phyloP scores from a whole-genome alignment of 2,888 invertebrate species.

The Cataglyphis altisquamis region DNA sequence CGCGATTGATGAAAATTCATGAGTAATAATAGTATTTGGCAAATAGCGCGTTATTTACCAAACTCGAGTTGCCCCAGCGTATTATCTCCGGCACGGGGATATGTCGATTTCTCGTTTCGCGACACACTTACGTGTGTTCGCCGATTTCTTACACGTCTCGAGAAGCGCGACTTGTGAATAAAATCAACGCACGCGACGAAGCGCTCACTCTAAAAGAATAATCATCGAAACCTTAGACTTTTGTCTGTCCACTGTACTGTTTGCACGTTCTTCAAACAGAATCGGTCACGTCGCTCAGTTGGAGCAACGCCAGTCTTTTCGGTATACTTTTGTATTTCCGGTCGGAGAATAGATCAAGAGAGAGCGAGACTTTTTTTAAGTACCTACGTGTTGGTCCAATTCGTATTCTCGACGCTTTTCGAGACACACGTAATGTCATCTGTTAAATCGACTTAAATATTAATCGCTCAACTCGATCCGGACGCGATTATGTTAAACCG shows the following conservation, averaged over 20 bases:
- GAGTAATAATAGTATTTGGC: constrained; percentile 43
- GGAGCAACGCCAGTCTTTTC: constrained; percentile 75
- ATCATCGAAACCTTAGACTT: constrained; percentile 63
- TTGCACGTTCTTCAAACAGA: constrained; percentile 57
- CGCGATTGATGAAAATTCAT: constrained; percentile 15
- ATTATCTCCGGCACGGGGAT: not conserved
- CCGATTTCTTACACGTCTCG: constrained; percentile 8
- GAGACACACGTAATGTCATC: not conserved
- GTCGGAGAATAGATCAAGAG: constrained; percentile 60
- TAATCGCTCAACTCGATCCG: not conserved
- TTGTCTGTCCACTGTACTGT: constrained; percentile 55
- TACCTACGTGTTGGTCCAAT: not conserved
- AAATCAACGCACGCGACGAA: constrained; percentile 36
- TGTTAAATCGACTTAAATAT: not conserved
- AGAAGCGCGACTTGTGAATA: constrained; percentile 6
- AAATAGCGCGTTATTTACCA: constrained; percentile 31
- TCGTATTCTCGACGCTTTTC: constrained; percentile 9
- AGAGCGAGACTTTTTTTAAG: not conserved
- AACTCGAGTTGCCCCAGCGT: not conserved
- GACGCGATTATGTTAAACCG: not conserved
- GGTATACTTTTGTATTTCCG: constrained; percentile 78
- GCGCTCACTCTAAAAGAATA: constrained; percentile 56
- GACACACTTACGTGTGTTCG: constrained; percentile 4
- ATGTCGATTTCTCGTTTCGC: constrained; percentile 18
- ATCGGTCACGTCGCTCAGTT: constrained; percentile 62